Percentiles rank a stretch among this genome's conserved stretches.
Evolutionary conservation across 2,888 invertebrate species (phyloP).

Genomic region (Macaria notata): DNA sequence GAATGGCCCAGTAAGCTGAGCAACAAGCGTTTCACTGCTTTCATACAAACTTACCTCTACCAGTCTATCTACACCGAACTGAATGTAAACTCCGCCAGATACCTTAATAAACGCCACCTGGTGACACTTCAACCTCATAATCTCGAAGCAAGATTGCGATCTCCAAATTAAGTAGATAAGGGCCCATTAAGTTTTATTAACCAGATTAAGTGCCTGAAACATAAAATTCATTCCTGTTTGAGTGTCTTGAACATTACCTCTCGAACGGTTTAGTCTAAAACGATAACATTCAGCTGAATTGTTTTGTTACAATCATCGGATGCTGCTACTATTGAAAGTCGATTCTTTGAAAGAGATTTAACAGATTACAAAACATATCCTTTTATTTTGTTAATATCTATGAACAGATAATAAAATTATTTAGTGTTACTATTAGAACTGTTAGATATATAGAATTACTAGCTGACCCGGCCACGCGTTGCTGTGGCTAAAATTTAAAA

Average conservation of each 20-base stretch:
- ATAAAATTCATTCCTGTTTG: slow-evolving; percentile 27
- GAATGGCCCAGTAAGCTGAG: too few relatives aligned
- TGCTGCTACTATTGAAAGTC: not conserved
- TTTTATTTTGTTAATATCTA: too few relatives aligned
- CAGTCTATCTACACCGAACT: too few relatives aligned
- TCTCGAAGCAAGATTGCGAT: slow-evolving; percentile 21
- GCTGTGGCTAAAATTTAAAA: too few relatives aligned
- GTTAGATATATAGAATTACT: too few relatives aligned
- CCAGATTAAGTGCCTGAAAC: slow-evolving; percentile 24
- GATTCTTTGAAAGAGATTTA: not conserved
- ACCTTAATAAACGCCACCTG: slow-evolving; percentile 2
- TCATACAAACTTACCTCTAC: too few relatives aligned
- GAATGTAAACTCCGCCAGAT: too few relatives aligned
- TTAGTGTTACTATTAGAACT: too few relatives aligned
- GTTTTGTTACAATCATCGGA: slow-evolving; percentile 5
- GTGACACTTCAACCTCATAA: slow-evolving; percentile 11
- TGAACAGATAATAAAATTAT: too few relatives aligned
- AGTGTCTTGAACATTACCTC: slow-evolving; percentile 32
- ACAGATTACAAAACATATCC: too few relatives aligned
- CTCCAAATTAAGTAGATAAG: slow-evolving; percentile 32
- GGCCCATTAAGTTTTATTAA: slow-evolving; percentile 33
- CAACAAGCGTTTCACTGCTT: too few relatives aligned
- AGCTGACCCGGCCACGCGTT: too few relatives aligned
- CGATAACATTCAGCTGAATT: slow-evolving; percentile 31
- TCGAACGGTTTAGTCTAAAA: slow-evolving; percentile 34